Base-by-base conservation (phyloP, 1,140 invertebrate species). In the Aphidius gifuensis region DNA sequence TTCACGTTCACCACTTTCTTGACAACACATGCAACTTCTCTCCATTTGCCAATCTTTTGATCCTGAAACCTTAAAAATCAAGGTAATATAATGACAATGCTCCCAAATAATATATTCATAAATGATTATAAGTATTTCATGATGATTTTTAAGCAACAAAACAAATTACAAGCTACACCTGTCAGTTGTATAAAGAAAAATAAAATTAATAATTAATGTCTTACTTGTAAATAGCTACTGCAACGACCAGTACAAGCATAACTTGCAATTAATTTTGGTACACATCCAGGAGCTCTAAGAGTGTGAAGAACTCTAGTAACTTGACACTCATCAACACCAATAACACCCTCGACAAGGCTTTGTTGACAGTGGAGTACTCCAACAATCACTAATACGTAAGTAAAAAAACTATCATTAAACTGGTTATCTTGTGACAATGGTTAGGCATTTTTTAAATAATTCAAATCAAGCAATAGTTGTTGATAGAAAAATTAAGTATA, bases 1-100 rank as follows among this genome's bases (percentile, higher is more conserved):
- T 81, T 96, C 93, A 65, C 93, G 83, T 79, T 96, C 93, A 3
- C 94, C 93, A 68, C 92, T 93, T 78, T 96, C 93, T 79, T 95
- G 93, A 79, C 93, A 96, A 74, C 93, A 96, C 88, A 94, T 95
- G 71, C 93, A 94, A 8, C 92, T 94, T 48, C 94, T 83, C 77
- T 96, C 94, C 87, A 94, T 95, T 85, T 96, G 93, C 94, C 94
- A 96, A 73, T 96, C 92, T 83, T 96, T 96, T 65, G 92, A 95
- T 9, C 92, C 92, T n/a, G 93, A 95, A 6, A 96, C 92, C 93
- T 95, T 64, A 54, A 62, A 65, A 54, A 63, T 65, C 23, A 39
- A 74, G 66, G 69, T 72, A 64, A 60, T 40, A 42, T 11, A 54
- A 42, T 45, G 47, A 38, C 43, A 57, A 16, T 16, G 16, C 16